Evolutionary conservation across 2,888 invertebrate genomes (phyloP), one percentile per base, ranked within the genome.

Genomic region (Hemicrepidius hirtus): DNA sequence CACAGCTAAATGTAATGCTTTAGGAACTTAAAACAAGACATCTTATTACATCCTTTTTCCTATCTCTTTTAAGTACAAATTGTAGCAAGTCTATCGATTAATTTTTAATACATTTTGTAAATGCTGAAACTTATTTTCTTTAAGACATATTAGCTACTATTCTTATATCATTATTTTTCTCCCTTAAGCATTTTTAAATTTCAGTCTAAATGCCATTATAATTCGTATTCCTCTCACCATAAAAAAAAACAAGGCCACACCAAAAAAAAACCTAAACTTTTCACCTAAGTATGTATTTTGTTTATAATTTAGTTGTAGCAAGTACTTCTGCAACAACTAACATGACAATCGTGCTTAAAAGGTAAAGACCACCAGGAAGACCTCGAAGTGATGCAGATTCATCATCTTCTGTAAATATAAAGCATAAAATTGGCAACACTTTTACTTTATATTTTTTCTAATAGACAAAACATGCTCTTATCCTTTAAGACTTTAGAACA

Each of bases 331-430:
- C 71, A 18, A 66, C 18, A 13, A 66, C 10, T 40, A 71, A 50
- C 18, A 59, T 60, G 20, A 35, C 46, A 35, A 71, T 66, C 1
- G 65, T 65, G 2, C 71, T 60, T 44, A 71, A 32, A 53, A 71
- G 24, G 60, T 57, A 71, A 24, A 71, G 55, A 41, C 71, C 44
- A 55, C 44, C 71, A n/a, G 71, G 71, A 16, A 71, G 49, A 44
- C 46, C 40, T 12, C 20, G 55, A 60, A 60, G 37, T 18, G 49
- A 20, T 18, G 44, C 35, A 1, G 28, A 24, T 20, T 67, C 57
- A 12, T 67, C 55, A 1, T 32, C 57, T 28, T 67, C 66, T 67
- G 57, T 32, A 67, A 67, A 37, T 21, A 6, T 3, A 66, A 55
- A 40, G 1, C 5, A 24, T 32, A 32, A 32, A 1, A 7, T 32